Base-by-base conservation (phyloP, 1,140 invertebrate species). In the Drosophila rufa region DNA sequence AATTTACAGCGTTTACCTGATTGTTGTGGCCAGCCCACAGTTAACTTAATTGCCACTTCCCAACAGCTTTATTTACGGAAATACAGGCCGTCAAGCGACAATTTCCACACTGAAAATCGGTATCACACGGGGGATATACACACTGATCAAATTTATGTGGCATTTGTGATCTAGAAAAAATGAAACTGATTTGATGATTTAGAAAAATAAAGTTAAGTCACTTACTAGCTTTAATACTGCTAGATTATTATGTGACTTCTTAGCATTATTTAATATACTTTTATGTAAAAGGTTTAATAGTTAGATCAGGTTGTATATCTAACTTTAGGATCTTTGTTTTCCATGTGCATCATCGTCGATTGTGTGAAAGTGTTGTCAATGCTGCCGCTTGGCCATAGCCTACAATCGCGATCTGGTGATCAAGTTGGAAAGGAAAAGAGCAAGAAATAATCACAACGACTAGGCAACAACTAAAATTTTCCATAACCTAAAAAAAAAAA, bases 401-500 rank as follows among this genome's bases (percentile, higher is more conserved):
- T 79, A 65, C 64, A 75, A 79, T 83, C 57, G 58, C 58, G 62
- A 53, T 70, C 47, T 50, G 46, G n/a, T 40, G 69, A 60, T 51
- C 53, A 62, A 64, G 42, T 45, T 71, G 67, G 69, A 58, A 71
- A 73, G 69, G 53, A 70, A 70, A 69, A 71, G 12, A 71, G 50
- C 67, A 50, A 71, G 46, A 73, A 73, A 73, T 43, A 67, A 62
- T 59, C 70, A 71, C 50, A 27, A 58, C 53, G 53, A 56, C 53
- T 56, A 56, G 53, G 53, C 53, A 80, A 69, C 71, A 75, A 62
- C 51, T 78, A 68, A 86, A 61, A 81, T 90, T 90, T 90, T 81
- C 79, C 78, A 90, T 90, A 90, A 90, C 78, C 84, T 90, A 74
- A 87, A 87, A 75, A 80, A 25, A 25, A 64, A 65, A 60, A 62